Conservation (phyloP, 2,113 vertebrate species). For the Eleginops maclovinus region DNA sequence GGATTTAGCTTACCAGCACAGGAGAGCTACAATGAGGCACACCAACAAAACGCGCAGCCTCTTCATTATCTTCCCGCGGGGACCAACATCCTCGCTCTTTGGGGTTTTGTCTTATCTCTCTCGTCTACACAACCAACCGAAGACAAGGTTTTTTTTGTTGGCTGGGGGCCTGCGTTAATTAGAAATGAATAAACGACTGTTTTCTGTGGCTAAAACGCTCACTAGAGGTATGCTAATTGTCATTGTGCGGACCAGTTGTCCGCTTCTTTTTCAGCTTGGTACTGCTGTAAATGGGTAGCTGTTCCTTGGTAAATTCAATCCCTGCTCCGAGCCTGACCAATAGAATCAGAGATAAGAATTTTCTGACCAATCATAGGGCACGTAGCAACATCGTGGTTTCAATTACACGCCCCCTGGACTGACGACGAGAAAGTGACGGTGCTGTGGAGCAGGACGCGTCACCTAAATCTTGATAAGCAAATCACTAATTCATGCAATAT, state of each 20-base stretch:
- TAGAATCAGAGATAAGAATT: not conserved
- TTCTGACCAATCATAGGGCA: constrained; percentile 66
- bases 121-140: constrained; percentile 36
- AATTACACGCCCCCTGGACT: constrained; percentile 8
- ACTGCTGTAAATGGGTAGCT: constrained; percentile 58
- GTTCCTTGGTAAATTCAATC: constrained; percentile 48
- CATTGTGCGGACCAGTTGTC: constrained; percentile 37
- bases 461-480: constrained; percentile 52
- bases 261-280: constrained; percentile 42
- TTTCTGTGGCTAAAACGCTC: constrained; percentile 18
- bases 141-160: constrained; percentile 6
- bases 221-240: constrained; percentile 26
- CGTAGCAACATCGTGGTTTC: not conserved
- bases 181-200: constrained; percentile 8
- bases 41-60: constrained; percentile 85
- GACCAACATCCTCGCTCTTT: constrained; percentile 88
- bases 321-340: constrained; percentile 37
- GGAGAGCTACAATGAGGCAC: constrained; percentile 85
- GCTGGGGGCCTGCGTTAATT: not conserved
- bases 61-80: constrained; percentile 90
- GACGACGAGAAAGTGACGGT: constrained; percentile 59
- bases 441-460: constrained; percentile 74
- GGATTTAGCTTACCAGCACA: constrained; percentile 83
- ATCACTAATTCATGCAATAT: constrained; percentile 11
- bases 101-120: constrained; percentile 55